Conservation (phyloP, 2,888 invertebrate species). For the Lissocephala sabroskyi region DNA sequence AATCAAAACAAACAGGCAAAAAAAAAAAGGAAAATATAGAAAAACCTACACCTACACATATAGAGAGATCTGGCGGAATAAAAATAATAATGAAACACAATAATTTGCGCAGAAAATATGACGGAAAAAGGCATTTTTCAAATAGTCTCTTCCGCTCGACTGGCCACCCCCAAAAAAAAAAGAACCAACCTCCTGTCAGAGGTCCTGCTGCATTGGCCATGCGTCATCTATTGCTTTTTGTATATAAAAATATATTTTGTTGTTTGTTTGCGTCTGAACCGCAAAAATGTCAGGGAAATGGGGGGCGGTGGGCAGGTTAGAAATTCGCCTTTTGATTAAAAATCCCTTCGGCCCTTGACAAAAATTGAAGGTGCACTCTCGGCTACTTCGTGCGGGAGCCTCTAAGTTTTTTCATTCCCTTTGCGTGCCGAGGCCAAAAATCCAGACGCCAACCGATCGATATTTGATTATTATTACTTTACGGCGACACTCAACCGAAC, state of each 20-base stretch:
- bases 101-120: constrained; percentile 59
- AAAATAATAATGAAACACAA: constrained; percentile 57
- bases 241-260: no score
- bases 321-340: not conserved
- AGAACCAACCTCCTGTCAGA: no score
- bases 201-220: constrained; percentile 28
- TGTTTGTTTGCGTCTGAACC: constrained; percentile 42
- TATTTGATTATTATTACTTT: constrained; percentile 65
- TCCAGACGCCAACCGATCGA: constrained; percentile 68
- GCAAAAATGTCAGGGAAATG: constrained; percentile 2
- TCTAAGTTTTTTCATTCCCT: not conserved
- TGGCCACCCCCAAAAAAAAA: constrained; percentile 11
- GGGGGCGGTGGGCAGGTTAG: no score
- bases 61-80: no score
- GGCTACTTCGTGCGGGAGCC: not conserved
- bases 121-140: constrained; percentile 60
- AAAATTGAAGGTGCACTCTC: no score
- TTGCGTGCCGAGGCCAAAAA: constrained; percentile 15
- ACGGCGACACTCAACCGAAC: constrained; percentile 12
- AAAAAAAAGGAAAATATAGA: constrained; percentile 15
- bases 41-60: not conserved
- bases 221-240: constrained; percentile 62
- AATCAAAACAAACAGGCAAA: constrained; percentile 1
- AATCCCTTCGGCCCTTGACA: no score
- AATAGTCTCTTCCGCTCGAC: constrained; percentile 56